Evolutionary conservation across 64 coral and sea anemone species (phyloP).

Genomic region (Stylophora pistillata): DNA sequence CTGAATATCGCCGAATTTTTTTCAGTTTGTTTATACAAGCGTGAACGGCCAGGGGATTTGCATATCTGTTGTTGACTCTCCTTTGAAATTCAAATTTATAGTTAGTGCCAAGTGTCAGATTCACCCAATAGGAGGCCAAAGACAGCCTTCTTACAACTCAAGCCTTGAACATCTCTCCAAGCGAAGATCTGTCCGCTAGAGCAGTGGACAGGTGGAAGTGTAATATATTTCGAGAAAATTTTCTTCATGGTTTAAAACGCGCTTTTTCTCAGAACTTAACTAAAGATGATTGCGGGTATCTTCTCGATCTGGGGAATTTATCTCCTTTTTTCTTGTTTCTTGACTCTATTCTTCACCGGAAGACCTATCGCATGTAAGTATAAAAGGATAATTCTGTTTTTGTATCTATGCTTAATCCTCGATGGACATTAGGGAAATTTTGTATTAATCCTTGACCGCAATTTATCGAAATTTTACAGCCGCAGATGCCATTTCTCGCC

Average conservation of each 20-base stretch:
- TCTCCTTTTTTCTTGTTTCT: conserved; percentile 10
- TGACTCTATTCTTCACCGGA: background rate
- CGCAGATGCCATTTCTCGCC: background rate
- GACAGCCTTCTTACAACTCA: background rate
- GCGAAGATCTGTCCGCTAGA: background rate
- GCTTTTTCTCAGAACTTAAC: background rate
- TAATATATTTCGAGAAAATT: background rate
- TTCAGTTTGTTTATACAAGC: background rate
- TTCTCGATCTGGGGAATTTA: background rate
- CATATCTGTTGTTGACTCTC: conserved; percentile 36
- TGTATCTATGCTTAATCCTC: conserved; percentile 16
- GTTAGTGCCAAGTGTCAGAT: conserved; percentile 12
- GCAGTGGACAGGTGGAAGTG: conserved; percentile 12
- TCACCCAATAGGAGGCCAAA: conserved; percentile 31
- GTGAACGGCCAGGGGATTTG: conserved; percentile 15
- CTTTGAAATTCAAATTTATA: conserved; percentile 47
- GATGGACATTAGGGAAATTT: conserved; percentile 17
- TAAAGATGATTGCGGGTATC: background rate
- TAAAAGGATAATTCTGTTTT: background rate
- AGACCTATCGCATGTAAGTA: conserved; percentile 39
- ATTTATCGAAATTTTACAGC: background rate
- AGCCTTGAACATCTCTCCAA: conserved; percentile 31
- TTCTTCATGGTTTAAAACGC: conserved; percentile 9
- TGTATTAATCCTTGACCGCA: conserved; percentile 9
- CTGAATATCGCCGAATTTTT: background rate